phyloP scores from a whole-genome alignment of 2,113 vertebrate species.

The Dipodomys spectabilis region DNA sequence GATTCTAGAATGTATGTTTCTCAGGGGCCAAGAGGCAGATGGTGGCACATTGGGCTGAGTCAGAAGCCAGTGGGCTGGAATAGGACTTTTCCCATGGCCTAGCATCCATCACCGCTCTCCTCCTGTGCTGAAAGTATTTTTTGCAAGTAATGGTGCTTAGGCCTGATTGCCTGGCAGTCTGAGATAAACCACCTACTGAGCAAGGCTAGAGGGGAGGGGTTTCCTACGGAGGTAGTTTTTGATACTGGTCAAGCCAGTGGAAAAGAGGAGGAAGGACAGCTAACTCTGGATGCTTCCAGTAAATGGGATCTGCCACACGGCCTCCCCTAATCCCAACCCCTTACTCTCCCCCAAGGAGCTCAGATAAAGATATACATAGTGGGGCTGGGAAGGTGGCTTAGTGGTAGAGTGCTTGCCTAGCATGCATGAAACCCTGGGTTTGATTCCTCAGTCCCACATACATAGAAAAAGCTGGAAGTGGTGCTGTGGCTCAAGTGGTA shows the following conservation, averaged over 20 bases:
- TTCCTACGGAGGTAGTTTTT: not conserved
- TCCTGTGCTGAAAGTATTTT: slow-evolving; percentile 30
- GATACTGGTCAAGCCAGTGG: not conserved
- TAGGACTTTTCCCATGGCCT: not conserved
- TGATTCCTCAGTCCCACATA: too few species aligned
- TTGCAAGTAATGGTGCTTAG: slow-evolving; percentile 20
- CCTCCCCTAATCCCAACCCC: too few species aligned
- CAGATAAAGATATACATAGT: not conserved
- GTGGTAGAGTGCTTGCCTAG: too few species aligned
- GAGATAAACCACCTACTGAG: not conserved
- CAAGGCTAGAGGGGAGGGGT: not conserved
- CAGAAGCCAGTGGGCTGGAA: not conserved
- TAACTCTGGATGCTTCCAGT: not conserved
- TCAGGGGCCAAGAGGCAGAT: not conserved
- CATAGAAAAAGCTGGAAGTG: too few species aligned
- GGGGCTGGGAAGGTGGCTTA: too few species aligned
- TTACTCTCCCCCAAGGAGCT: not conserved
- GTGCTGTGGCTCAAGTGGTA: too few species aligned
- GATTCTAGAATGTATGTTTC: not conserved
- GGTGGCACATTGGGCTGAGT: not conserved
- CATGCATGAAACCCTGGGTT: too few species aligned
- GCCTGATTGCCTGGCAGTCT: not conserved
- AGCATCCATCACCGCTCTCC: not conserved
- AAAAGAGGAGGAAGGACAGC: not conserved
- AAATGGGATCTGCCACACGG: not conserved